phyloP scores from a whole-genome alignment of 2,797 vertebrate genomes.

The Nyctibius grandis region DNA sequence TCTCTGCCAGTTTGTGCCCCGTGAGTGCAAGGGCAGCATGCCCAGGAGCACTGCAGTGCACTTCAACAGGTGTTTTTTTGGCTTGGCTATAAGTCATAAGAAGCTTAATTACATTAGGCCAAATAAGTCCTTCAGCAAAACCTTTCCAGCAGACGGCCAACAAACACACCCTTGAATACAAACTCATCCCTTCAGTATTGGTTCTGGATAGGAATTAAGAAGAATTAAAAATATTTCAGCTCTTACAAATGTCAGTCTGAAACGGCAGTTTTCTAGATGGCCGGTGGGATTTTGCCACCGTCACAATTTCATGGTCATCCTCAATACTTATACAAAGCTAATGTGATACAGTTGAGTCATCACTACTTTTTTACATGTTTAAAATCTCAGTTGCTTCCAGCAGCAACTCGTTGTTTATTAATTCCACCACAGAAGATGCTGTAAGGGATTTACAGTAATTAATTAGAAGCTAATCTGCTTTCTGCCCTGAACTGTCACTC shows the following conservation, averaged over 20 bases:
- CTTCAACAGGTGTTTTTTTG: not conserved
- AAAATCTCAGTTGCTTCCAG: constrained; percentile 15
- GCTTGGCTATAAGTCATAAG: not conserved
- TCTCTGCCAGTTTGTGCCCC: not conserved
- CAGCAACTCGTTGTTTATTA: constrained; percentile 44
- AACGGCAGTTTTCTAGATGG: not conserved
- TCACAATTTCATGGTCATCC: not conserved
- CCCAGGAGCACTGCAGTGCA: not conserved
- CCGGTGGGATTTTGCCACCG: not conserved
- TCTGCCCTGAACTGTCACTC: not conserved
- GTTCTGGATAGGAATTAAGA: not conserved
- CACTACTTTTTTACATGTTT: not conserved
- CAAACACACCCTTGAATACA: not conserved
- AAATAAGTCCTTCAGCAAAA: constrained; percentile 27
- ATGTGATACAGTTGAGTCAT: not conserved
- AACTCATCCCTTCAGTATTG: not conserved
- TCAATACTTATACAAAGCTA: not conserved
- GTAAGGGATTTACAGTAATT: constrained; percentile 33
- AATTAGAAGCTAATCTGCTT: constrained; percentile 36
- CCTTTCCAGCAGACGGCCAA: not conserved
- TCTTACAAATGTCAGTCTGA: not conserved
- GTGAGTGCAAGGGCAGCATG: not conserved
- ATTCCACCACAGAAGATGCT: constrained; percentile 27
- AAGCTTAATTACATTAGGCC: constrained; percentile 43
- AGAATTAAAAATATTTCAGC: not conserved